Base-by-base conservation (phyloP, 30 jellyfish, hydroid and myxozoan genomes). In the Aurelia coerulea region DNA sequence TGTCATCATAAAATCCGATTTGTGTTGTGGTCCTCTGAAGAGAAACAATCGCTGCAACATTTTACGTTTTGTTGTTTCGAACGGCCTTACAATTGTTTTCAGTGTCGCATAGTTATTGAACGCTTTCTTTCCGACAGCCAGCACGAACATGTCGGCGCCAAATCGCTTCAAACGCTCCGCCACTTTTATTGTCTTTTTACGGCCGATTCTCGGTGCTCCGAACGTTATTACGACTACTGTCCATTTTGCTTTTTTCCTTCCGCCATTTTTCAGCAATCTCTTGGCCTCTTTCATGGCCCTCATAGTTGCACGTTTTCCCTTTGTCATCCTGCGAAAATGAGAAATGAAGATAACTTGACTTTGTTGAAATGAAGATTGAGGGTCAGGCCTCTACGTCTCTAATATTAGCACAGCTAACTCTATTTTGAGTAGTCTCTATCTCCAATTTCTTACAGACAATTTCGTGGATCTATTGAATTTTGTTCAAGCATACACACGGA, bases 281-380 rank as follows among this genome's bases (percentile, higher is more conserved):
- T 83, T 83, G n/a, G 92, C 92, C n/a, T 83, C 92, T 62, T 76
- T 71, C 74, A 83, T 79, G 9, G 79, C 92, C n/a, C 92, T 67
- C 18, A 69, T 85, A 1, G 92, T 83, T 49, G 92, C 92, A 7
- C 92, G 86, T 72, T 62, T 71, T 35, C 92, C 92, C 33, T 68
- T 76, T 58, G 33, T 46, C 33, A 62, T 34, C 18, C 92, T 83
- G 67, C 0, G 49, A 39, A 58, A 59, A 35, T 17, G 68, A 10
- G 63, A 33, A 11, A 14, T 6, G 29, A 71, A 68, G 67, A 35
- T 23, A 23, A 17, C 15, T 29, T 5, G 62, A 65, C 19, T 10
- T 15, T 23, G 29, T 23, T 23, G 29, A 23, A 23, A 23, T 23
- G 29, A 23, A 23, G 29, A 46, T 46, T 14, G 56, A 46, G 56